Evolutionary conservation across 2,797 vertebrate species (phyloP).

Genomic region (Tadarida brasiliensis): DNA sequence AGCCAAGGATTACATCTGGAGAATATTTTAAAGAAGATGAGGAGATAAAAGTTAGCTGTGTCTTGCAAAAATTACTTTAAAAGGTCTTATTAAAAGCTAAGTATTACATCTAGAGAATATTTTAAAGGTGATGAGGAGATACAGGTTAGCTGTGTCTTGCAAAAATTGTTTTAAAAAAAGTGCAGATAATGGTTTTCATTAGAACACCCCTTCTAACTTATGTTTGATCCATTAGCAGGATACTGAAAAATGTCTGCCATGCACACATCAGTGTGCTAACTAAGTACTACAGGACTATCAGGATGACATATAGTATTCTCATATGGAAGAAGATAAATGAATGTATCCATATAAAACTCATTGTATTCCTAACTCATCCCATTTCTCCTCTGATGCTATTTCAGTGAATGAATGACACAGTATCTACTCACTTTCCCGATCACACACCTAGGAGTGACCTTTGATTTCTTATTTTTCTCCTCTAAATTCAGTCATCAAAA

Average conservation of each 20-base stretch:
- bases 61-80: slow-evolving; percentile 17
- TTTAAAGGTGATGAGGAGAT: not conserved
- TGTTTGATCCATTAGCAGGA: not conserved
- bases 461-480: not conserved
- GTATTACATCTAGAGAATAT: not conserved
- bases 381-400: not conserved
- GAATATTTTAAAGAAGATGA: not conserved
- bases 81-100: not conserved
- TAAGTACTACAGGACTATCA: not conserved
- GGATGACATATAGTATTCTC: not conserved
- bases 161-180: slow-evolving; percentile 26
- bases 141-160: not conserved
- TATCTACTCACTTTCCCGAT: not conserved
- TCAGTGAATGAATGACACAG: not conserved
- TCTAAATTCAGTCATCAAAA: not conserved
- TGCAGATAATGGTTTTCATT: not conserved
- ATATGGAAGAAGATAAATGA: not conserved
- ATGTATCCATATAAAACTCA: not conserved
- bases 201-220: not conserved
- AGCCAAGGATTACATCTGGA: not conserved
- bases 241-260: not conserved
- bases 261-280: not conserved
- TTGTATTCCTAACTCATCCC: not conserved
- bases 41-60: not conserved
- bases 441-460: not conserved